Evolutionary conservation across 2,113 vertebrate species (phyloP).

Genomic region (Rhinoptilus africanus): DNA sequence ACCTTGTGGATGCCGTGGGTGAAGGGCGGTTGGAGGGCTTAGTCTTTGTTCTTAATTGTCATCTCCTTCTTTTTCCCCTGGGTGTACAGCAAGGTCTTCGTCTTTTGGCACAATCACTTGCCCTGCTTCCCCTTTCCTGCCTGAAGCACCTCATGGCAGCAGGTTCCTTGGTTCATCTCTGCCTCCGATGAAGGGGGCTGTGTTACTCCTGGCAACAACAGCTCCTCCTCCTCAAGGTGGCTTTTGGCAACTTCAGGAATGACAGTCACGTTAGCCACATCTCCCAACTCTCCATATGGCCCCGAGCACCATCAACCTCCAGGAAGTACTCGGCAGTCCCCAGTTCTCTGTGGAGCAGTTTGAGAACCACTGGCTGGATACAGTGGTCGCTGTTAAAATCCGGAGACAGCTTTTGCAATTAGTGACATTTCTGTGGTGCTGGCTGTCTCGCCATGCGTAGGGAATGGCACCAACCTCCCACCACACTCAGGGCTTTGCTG

Average conservation of each 20-base stretch:
- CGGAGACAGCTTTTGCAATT: background rate
- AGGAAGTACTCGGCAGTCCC: background rate
- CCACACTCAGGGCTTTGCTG: background rate
- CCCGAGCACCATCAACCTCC: background rate
- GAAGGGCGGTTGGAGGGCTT: background rate
- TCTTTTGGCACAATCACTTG: constrained; percentile 14
- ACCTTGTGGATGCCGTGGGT: background rate
- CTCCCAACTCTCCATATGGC: background rate
- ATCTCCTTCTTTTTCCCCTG: background rate
- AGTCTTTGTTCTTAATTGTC: background rate
- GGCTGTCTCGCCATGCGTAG: background rate
- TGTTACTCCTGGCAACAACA: background rate
- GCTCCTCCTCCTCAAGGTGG: constrained; percentile 30
- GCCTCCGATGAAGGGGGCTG: constrained; percentile 9
- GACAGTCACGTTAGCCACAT: background rate
- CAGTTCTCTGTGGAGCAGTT: constrained; percentile 42
- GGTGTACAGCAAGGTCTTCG: background rate
- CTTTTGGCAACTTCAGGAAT: constrained; percentile 39
- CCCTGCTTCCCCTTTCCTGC: constrained; percentile 27
- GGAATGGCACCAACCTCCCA: background rate
- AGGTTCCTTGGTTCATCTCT: constrained; percentile 16
- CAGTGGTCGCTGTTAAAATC: constrained; percentile 18
- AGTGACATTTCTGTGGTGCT: background rate
- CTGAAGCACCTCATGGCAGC: constrained; percentile 38
- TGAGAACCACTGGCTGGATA: constrained; percentile 54